Evolutionary conservation across 2,797 vertebrate species (phyloP), one percentile per base, ranked within the genome.

Genomic region (Meda fulgida): DNA sequence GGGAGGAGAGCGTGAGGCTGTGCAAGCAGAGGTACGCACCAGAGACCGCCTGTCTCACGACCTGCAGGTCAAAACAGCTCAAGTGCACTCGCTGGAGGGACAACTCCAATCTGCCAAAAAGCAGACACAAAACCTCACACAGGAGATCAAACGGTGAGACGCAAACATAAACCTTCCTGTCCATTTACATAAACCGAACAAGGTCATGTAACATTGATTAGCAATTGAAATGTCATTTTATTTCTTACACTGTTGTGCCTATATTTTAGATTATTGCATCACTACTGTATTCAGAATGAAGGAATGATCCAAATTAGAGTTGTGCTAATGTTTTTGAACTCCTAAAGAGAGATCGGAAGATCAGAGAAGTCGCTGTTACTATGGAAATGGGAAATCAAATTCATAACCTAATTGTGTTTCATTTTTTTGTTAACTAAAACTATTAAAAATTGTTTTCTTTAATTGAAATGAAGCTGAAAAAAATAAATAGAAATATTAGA

Each of bases 71-170:
- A 96, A 94, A 81, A 94, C 93, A 46, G 93, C 93, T 40, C 95
- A 95, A 84, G 91, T 95, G 36, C 95, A 94, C 89, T 92, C 93
- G 23, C 91, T 96, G n/a, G 94, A 94, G 87, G 95, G 95, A 51
- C 95, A 95, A 90, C 91, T 95, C 4, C 94, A 94, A 43, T 89
- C 93, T 34, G 83, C 93, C 26, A 93, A 85, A 66, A 92, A 90
- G 1, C 87, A 92, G 18, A 92, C 88, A 60, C 93, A 91, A 75
- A 93, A 91, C 73, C 93, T 95, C 53, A 91, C 90, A 7, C 91
- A 92, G 85, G 94, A 95, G 78, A 86, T 94, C 38, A 94, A 95
- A 92, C 93, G 95, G 96, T 96, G 63, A 89, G 93, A 80, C 11
- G 5, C 31, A 36, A 26, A 13, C 7, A 23, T 21, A 13, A 18